Conservation (phyloP, 2,797 vertebrate genomes). For the Bovichtus variegatus region DNA sequence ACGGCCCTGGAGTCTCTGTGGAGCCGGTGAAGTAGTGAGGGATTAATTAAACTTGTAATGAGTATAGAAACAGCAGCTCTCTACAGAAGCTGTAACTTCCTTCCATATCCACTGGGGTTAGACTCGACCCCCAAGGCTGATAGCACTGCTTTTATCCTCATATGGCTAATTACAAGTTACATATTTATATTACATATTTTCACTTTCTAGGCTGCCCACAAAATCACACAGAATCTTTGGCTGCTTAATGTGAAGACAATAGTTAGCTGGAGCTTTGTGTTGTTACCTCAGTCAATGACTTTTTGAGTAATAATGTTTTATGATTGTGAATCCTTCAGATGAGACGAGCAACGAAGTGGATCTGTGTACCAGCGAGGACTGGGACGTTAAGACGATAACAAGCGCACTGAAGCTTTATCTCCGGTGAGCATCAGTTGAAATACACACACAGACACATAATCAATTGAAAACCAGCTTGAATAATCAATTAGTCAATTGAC, state of each 20-base stretch:
- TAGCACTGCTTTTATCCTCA: constrained; percentile 74
- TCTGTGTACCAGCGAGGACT: constrained; percentile 90
- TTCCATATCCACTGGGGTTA: constrained; percentile 64
- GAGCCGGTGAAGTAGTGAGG: constrained; percentile 73
- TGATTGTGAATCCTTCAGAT: constrained; percentile 82
- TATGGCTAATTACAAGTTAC: constrained; percentile 75
- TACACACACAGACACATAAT: background rate
- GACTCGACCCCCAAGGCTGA: constrained; percentile 58
- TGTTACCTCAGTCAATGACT: background rate
- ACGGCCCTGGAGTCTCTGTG: constrained; percentile 60
- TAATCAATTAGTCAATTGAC: background rate
- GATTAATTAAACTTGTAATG: constrained; percentile 83
- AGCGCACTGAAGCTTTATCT: constrained; percentile 96
- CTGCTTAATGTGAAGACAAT: constrained; percentile 8
- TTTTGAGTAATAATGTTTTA: constrained; percentile 16
- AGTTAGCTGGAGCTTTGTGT: constrained; percentile 8
- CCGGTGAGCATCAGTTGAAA: constrained; percentile 82
- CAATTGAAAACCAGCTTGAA: background rate
- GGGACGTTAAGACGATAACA: constrained; percentile 98
- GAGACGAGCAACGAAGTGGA: constrained; percentile 92
- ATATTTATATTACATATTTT: constrained; percentile 76
- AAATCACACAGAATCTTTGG: constrained; percentile 8
- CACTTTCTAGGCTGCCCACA: constrained; percentile 42
- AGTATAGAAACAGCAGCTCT: constrained; percentile 70
- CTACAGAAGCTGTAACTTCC: constrained; percentile 67